These are phyloP conservation scores for Pangasius krempfi DNA, from an alignment of 2,797 vertebrate species.

Conservation along the genomic window DNA sequence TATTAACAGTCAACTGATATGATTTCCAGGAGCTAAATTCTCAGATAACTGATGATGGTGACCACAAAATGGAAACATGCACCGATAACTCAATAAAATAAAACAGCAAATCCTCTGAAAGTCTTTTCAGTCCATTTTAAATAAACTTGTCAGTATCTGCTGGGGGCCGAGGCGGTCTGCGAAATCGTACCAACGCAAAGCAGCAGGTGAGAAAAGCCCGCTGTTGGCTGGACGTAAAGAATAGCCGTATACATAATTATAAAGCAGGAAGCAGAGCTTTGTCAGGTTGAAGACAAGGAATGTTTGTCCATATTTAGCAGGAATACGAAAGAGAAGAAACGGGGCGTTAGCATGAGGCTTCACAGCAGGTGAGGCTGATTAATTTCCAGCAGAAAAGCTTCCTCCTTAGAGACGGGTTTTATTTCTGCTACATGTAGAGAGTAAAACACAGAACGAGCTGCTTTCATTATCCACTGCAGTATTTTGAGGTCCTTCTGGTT, in stretches of 20 bases:
- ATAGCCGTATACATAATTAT: background rate
- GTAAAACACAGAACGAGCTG: background rate
- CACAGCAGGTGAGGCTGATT: conserved; percentile 20
- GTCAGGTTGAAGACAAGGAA: background rate
- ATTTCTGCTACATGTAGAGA: background rate
- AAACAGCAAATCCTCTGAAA: background rate
- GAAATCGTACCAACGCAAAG: background rate
- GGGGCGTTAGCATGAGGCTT: background rate
- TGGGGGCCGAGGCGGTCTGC: background rate
- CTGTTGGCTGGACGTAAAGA: background rate
- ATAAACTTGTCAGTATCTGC: background rate
- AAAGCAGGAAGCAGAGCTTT: background rate
- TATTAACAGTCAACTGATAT: background rate
- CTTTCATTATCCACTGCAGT: background rate
- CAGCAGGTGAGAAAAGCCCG: background rate
- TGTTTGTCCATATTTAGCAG: background rate
- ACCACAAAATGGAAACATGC: background rate
- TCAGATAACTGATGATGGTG: background rate
- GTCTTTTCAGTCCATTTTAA: background rate
- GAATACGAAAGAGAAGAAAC: background rate
- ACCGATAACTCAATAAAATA: background rate
- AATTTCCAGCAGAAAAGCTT: background rate
- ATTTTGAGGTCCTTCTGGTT: background rate
- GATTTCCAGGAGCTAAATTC: background rate
- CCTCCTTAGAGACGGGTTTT: background rate